Conservation (phyloP, 2,113 vertebrate species). For the Microtus richardsoni region DNA sequence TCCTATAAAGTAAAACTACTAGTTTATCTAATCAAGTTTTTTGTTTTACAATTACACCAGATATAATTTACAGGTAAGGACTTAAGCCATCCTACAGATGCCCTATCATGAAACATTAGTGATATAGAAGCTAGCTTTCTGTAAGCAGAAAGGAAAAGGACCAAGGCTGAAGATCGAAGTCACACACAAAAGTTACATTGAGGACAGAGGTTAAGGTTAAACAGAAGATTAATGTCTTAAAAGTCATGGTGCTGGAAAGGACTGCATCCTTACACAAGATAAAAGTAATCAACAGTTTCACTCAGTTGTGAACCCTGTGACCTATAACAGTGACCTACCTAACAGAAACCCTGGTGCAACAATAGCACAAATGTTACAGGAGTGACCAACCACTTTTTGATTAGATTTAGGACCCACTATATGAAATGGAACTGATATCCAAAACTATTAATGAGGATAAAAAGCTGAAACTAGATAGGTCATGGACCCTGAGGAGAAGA, state of each 20-base stretch:
- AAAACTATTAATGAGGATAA: neutral
- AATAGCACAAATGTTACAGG: neutral
- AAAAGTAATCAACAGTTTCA: neutral
- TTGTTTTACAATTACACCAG: constrained; percentile 54
- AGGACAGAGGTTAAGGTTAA: neutral
- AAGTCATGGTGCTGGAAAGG: neutral
- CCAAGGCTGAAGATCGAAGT: neutral
- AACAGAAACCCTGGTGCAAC: neutral
- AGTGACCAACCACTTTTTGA: neutral
- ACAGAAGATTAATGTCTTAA: neutral
- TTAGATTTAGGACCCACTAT: neutral
- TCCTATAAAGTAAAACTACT: neutral
- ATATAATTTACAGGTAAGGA: constrained; percentile 48
- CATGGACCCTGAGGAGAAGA: neutral
- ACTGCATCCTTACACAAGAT: neutral
- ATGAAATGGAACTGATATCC: neutral
- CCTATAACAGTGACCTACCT: neutral
- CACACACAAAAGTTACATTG: neutral
- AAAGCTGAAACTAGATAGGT: neutral
- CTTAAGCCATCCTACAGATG: neutral
- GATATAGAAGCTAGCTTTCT: neutral
- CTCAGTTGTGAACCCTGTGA: neutral
- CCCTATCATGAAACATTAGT: constrained; percentile 39
- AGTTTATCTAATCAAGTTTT: constrained; percentile 40
- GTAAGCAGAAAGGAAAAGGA: neutral